Evolutionary conservation across 2,113 vertebrate species (phyloP).

Genomic region (Thomomys bottae): DNA sequence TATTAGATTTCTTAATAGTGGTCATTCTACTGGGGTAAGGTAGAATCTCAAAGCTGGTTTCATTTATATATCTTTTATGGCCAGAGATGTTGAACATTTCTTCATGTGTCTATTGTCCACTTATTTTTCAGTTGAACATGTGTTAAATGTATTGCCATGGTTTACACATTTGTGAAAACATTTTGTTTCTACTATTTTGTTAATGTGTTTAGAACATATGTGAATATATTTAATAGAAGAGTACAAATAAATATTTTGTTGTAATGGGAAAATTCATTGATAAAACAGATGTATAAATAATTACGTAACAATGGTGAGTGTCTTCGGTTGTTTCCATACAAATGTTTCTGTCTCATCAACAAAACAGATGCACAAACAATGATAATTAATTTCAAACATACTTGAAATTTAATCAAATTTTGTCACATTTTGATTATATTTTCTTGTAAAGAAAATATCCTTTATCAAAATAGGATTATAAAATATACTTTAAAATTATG

Average conservation of each 20-base stretch:
- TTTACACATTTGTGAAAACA: neutral
- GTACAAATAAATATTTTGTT: neutral
- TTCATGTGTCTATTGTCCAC: too few relatives aligned
- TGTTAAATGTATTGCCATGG: neutral
- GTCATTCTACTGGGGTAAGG: too few relatives aligned
- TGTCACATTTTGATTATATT: neutral
- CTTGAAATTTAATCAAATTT: neutral
- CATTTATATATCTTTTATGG: too few relatives aligned
- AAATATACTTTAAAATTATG: neutral
- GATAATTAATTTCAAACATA: neutral
- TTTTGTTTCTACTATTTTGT: neutral
- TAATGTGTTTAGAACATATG: neutral
- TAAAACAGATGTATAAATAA: neutral
- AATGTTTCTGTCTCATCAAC: neutral
- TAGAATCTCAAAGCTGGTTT: too few relatives aligned
- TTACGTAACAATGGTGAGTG: neutral
- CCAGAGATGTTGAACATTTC: too few relatives aligned
- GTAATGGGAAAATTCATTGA: constrained; percentile 7
- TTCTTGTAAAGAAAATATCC: neutral
- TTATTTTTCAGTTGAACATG: too few relatives aligned
- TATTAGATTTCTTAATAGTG: too few relatives aligned
- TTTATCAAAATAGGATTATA: neutral
- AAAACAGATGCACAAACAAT: neutral
- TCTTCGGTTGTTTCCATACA: neutral
- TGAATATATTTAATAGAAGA: neutral